Evolutionary conservation across 2,113 vertebrate species (phyloP).

Genomic region (Phalacrocorax carbo): DNA sequence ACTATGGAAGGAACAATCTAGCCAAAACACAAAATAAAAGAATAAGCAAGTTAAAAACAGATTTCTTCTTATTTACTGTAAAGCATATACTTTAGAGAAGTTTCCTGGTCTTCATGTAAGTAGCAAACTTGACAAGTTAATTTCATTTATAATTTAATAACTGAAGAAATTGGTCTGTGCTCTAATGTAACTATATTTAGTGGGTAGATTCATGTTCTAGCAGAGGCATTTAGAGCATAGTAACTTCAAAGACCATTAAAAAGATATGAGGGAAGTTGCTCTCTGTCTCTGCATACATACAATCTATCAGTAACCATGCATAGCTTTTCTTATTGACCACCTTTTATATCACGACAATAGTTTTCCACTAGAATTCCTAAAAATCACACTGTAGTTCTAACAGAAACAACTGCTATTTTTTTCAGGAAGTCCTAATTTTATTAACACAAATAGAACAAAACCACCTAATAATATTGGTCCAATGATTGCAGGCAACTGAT

Average conservation of each 20-base stretch:
- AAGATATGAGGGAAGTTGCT: neutral
- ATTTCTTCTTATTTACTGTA: neutral
- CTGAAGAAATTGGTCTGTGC: neutral
- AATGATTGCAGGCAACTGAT: neutral
- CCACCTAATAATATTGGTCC: neutral
- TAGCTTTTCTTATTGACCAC: neutral
- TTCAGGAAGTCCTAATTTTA: neutral
- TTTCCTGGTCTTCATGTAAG: neutral
- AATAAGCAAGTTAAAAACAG: neutral
- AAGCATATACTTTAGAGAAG: neutral
- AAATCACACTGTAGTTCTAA: neutral
- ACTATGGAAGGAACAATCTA: neutral
- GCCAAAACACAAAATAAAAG: neutral
- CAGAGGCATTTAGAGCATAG: neutral
- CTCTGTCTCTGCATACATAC: neutral
- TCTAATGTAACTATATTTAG: neutral
- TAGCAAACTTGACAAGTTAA: neutral
- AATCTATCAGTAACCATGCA: neutral
- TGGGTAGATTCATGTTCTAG: neutral
- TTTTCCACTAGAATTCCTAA: neutral
- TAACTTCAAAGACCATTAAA: neutral
- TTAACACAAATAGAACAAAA: neutral
- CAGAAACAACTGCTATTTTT: neutral
- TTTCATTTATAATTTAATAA: conserved; percentile 1
- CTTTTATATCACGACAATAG: neutral